Conservation (phyloP, 2,888 invertebrate genomes). For the Eledona agricola region DNA sequence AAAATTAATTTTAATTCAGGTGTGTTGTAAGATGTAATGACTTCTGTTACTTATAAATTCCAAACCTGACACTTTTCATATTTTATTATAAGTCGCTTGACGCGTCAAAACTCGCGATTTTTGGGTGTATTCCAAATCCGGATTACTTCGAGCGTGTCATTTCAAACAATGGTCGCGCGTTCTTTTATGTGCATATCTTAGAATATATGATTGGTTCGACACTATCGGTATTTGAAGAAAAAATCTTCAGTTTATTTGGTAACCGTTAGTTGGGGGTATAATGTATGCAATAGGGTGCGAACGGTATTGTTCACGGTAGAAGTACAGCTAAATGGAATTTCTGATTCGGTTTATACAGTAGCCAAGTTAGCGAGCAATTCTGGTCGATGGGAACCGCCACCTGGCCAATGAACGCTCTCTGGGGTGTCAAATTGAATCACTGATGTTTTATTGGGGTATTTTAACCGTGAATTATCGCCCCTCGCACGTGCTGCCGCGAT, state of each 20-base stretch:
- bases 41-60: constrained; percentile 28
- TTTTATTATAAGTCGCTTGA: constrained; percentile 2
- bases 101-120: constrained; percentile 12
- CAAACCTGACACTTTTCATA: too few relatives aligned
- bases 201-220: constrained; percentile 19
- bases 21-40: constrained; percentile 4
- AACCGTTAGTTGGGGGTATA: constrained; percentile 11
- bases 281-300: constrained; percentile 33
- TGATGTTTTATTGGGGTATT: constrained; percentile 61
- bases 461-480: constrained; percentile 57
- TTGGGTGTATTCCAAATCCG: constrained; percentile 32
- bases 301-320: constrained; percentile 33
- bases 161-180: constrained; percentile 24
- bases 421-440: constrained; percentile 63
- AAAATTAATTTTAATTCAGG: constrained; percentile 1
- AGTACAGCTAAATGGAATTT: constrained; percentile 32
- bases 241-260: too few relatives aligned
- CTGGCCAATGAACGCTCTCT: constrained; percentile 59
- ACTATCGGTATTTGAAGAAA: constrained; percentile 13
- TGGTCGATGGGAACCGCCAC: constrained; percentile 55
- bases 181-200: constrained; percentile 20
- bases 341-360: constrained; percentile 30
- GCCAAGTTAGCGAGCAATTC: constrained; percentile 34
- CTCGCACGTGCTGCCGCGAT: constrained; percentile 36
- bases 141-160: constrained; percentile 32